Evolutionary conservation across 2,797 vertebrate genomes (phyloP), one percentile per base, ranked within the genome.

Genomic region (Bucorvus abyssinicus): DNA sequence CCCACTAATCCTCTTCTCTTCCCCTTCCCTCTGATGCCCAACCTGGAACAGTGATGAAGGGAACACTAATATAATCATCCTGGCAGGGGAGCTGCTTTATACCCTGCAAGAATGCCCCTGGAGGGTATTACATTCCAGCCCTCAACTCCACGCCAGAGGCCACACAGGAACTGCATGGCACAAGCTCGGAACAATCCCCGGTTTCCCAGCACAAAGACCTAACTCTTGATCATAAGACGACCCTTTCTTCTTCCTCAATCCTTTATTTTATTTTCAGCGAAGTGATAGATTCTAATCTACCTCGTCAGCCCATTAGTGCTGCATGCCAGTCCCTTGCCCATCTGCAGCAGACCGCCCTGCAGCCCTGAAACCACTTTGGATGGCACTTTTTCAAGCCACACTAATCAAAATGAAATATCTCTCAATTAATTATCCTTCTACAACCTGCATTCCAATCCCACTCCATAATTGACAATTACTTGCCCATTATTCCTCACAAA

Each of bases 361-460:
- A 95, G 81, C 65, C 67, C 90, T 78, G 67, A 95, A 94, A 86
- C 80, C 88, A 86, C 93, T 97, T 96, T 94, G 94, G 85, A 96
- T 94, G 95, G 96, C 90, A 92, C 93, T 94, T 96, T 95, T 97
- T 97, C 93, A 96, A 96, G 95, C 85, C 90, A 95, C 40, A 1
- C 70, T 95, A 85, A 95, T 97, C 94, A 87, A 89, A 95, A 90
- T 45, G 64, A 83, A 95, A 92, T 89, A 87, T 94, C 68, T 96
- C 87, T 92, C 95, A 96, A 96, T 96, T 89, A 97, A 97, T 97
- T 97, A 97, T 85, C 77, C 80, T 85, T 94, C 93, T 94, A 91
- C 89, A 97, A 96, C 91, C 92, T 95, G 94, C 96, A 97, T 97
- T 97, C 97, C 94, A 85, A 63, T 93, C 76, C 90, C 88, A 95